A percentile compares a stretch with the other conserved stretches of the same genome.
Evolutionary conservation across 1,140 invertebrate genomes (phyloP).

Genomic region (Ceratina calcarata): DNA sequence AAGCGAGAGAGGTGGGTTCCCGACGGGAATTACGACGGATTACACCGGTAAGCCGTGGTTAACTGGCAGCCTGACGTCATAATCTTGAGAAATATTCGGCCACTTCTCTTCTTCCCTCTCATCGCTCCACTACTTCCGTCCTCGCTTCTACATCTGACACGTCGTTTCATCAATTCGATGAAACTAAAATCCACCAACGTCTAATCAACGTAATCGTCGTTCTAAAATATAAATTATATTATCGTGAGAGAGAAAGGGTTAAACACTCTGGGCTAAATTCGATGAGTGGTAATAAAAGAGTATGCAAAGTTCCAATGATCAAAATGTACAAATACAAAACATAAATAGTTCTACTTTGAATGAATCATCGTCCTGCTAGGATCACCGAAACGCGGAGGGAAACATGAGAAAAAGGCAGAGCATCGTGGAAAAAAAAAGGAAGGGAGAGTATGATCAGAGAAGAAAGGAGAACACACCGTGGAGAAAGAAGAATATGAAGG

Average conservation of each 20-base stretch:
- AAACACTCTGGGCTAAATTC: no score
- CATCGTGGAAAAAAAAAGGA: constrained; percentile 9
- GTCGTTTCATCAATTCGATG: no score
- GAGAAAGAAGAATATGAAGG: constrained; percentile 6
- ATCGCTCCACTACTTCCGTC: constrained; percentile 23
- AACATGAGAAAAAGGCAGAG: neutral
- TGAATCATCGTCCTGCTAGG: constrained; percentile 8
- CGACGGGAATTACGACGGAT: constrained; percentile 75
- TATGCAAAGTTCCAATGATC: no score
- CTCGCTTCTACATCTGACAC: no score
- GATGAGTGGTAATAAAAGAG: no score
- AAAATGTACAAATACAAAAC: no score
- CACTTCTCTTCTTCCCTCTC: constrained; percentile 53
- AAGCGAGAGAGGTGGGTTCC: constrained; percentile 4
- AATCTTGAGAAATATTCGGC: constrained; percentile 79
- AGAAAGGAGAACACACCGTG: constrained; percentile 25
- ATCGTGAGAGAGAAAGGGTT: no score
- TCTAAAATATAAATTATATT: no score
- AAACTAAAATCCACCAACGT: no score
- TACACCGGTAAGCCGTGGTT: constrained; percentile 77
- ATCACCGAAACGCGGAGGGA: constrained; percentile 47
- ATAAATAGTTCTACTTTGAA: no score
- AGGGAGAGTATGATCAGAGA: constrained; percentile 24
- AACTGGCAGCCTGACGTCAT: constrained; percentile 79
- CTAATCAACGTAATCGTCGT: no score